Evolutionary conservation across 2,888 invertebrate genomes (phyloP), one percentile per base, ranked within the genome.

Genomic region (Cremastobaeus sp.): DNA sequence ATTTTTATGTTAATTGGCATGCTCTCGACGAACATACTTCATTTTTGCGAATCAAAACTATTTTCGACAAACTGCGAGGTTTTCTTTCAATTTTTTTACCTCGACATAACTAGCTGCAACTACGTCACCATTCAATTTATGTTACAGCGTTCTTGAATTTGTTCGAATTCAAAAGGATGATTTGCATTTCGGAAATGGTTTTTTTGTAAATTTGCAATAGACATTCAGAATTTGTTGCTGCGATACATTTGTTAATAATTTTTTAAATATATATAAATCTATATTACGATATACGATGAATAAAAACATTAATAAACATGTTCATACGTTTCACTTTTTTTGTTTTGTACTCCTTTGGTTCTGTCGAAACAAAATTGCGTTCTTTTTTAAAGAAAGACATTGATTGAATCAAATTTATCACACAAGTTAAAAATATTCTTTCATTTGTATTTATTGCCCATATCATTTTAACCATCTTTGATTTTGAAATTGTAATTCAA

Each of bases 171-270:
- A 2, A 41, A 41, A 9, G 15, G 8, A 45, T 15, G 3, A 5
- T 28, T 45, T 3, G 45, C 45, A 45, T 45, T 45, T 45, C 28
- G 1, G 9, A 15, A 12, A 18, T n/a, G 32, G 50, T 57, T 41
- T 52, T 41, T 47, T 50, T 57, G 39, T 30, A 50, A 32, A 59
- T 47, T 43, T 34, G 2, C 30, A 50, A 48, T 4, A 34, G 43
- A 57, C 18, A 43, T 18, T 34, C 48, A 28, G 30, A 55, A 43
- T 64, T 62, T 50, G 50, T 50, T 70, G 55, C 41, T 70, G 57
- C 70, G 57, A 64, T 64, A 64, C 50, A 50, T 57, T 70, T 70
- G 70, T 70, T 70, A 50, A 60, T 70, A 55, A 43, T 55, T 70
- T 69, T 66, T 68, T 60, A 59, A 45, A 52, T 54, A 60, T 60